phyloP scores from a whole-genome alignment of 2,113 vertebrate species.

The Synchiropus splendidus region DNA sequence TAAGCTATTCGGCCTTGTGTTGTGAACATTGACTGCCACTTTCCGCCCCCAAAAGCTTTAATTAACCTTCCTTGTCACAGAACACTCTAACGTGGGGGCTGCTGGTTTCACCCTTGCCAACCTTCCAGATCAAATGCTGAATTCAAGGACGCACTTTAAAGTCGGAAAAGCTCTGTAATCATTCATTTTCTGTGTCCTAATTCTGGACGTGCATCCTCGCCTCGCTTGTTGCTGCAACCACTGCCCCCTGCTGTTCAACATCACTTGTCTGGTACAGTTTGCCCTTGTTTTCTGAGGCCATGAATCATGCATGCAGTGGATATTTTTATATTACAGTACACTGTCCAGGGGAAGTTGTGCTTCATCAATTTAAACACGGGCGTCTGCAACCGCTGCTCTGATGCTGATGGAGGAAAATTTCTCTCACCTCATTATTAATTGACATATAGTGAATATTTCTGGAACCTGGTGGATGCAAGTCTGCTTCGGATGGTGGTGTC shows the following conservation, averaged over 20 bases:
- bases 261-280: slow-evolving; percentile 3
- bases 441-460: slow-evolving; percentile 42
- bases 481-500: neutral
- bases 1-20: slow-evolving; percentile 18
- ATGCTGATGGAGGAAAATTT: slow-evolving; percentile 12
- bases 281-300: slow-evolving; percentile 22
- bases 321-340: slow-evolving; percentile 44
- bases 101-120: slow-evolving; percentile 7
- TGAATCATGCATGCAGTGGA: slow-evolving; percentile 28
- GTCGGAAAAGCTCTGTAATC: slow-evolving; percentile 12
- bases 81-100: slow-evolving; percentile 10
- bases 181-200: slow-evolving; percentile 6
- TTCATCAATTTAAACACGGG: slow-evolving; percentile 9
- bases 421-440: slow-evolving; percentile 51
- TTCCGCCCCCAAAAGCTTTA: slow-evolving; percentile 10
- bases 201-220: slow-evolving; percentile 14
- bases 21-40: slow-evolving; percentile 7
- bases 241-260: slow-evolving; percentile 15
- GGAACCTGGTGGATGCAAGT: slow-evolving; percentile 40
- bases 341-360: slow-evolving; percentile 13
- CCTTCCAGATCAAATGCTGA: slow-evolving; percentile 11
- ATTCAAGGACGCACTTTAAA: slow-evolving; percentile 20
- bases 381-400: slow-evolving; percentile 17
- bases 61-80: slow-evolving; percentile 11
- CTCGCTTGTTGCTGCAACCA: neutral